Conservation (phyloP, 1,140 invertebrate species). For the Drosophila lacertosa region DNA sequence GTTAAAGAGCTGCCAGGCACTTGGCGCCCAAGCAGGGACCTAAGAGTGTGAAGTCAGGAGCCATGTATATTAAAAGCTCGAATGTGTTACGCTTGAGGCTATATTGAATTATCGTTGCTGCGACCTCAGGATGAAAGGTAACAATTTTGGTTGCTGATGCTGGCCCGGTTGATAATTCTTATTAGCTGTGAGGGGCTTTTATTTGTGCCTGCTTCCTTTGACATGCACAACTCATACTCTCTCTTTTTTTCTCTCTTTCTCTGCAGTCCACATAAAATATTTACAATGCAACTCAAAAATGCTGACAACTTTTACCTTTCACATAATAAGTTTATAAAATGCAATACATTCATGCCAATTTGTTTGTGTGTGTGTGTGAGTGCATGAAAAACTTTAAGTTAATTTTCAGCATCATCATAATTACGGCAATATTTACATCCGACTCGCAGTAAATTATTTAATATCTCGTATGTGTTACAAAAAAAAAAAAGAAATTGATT, state of each 20-base stretch:
- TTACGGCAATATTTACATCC: conserved; percentile 2
- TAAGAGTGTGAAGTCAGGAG: too few relatives aligned
- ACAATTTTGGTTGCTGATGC: background rate
- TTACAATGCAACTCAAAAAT: conserved; percentile 54
- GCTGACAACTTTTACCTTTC: conserved; percentile 33
- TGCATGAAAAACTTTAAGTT: conserved; percentile 28
- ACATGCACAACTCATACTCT: background rate
- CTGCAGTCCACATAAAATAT: conserved; percentile 65
- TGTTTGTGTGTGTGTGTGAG: conserved; percentile 24
- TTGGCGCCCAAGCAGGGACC: conserved; percentile 40
- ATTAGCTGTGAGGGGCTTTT: conserved; percentile 29
- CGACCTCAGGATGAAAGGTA: conserved; percentile 28
- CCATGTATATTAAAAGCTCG: background rate
- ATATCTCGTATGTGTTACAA: conserved; percentile 43
- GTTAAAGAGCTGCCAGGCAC: conserved; percentile 70
- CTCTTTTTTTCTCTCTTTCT: background rate
- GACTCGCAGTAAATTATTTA: conserved; percentile 45
- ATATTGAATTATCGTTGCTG: conserved; percentile 54
- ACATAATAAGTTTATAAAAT: conserved; percentile 57
- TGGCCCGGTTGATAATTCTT: conserved; percentile 17
- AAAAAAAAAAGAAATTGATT: conserved; percentile 65
- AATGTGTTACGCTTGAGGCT: conserved; percentile 37
- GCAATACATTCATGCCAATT: too few relatives aligned
- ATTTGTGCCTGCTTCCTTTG: background rate
- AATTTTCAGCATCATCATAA: conserved; percentile 31